Base-by-base conservation (phyloP, 2,797 vertebrate species). In the Hipposideros larvatus region DNA sequence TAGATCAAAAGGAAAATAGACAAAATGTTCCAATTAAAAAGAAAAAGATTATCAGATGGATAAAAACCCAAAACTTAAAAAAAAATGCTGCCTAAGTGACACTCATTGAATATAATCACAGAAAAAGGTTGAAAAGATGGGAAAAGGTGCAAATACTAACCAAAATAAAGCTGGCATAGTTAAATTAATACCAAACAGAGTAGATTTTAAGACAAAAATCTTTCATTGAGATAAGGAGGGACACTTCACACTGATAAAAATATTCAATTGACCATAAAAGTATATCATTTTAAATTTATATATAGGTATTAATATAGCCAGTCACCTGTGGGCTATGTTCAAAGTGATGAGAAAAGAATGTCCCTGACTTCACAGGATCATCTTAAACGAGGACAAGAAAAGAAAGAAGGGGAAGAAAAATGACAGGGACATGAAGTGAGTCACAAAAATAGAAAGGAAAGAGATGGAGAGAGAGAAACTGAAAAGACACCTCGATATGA, bases 1-100 rank as follows among this genome's bases (percentile, higher is more conserved):
- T 87, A 66, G 16, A 63, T 84, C 92, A 66, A 61, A 66, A 90
- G 7, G 0, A n/a, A 92, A 59, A 43, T 78, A 28, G 26, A 83
- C 31, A 95, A 90, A 91, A 57, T 93, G 43, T 3, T 34, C 71
- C 37, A 83, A 86, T 87, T 89, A 53, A 74, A 88, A 88, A 28
- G 48, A 85, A n/a, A 80, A 96, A 87, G 22, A 85, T 43, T 71
- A 65, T 65, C 16, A 65, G 8, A 71, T 8, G 10, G 2, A 77
- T 83, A 85, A 75, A 84, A 91, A 61, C 1, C 18, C 28, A 16
- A 91, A 91, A 41, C 37, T 28, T 8, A 21, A 55, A 94, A 75
- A 84, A 22, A 41, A 4, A 48, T 48, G 61, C 24, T 28, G 21
- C 21, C n/a, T 91, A 55, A 78, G 41, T 74, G 70, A 87, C 15